Base-by-base conservation (phyloP, 2,797 vertebrate species). In the Tenualosa ilisha region DNA sequence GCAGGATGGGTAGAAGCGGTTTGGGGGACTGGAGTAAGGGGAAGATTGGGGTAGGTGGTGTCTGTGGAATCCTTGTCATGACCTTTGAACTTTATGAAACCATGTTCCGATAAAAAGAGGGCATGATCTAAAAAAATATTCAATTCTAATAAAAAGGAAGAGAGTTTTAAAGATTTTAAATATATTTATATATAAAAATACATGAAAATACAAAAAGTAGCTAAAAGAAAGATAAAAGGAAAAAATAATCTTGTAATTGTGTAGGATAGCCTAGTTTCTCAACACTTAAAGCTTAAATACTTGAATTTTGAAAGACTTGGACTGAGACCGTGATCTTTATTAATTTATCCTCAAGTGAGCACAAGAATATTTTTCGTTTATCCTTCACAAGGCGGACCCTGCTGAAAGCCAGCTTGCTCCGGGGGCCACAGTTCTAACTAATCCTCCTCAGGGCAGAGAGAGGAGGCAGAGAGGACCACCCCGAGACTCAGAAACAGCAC, bases 171-270 rank as follows among this genome's bases (percentile, higher is more conserved):
- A 91, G 87, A 92, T 93, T 92, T 94, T 94, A 95, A 95, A 95
- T 95, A 95, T 92, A 95, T 93, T 91, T 93, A 92, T 94, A 93
- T 94, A 92, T 94, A 94, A 95, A 95, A 94, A 95, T 93, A 94
- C 91, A 96, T 94, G 89, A 95, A 92, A 93, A 93, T 94, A 95
- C 89, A 95, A 95, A 94, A 94, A 87, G 90, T 94, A 91, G 92
- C 93, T 93, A 91, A 94, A 94, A 92, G 91, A 93, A 93, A 88
- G 89, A 87, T 87, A 94, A 90, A 92, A 91, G 91, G 91, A 90
- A 92, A 88, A 83, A 93, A 92, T 88, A 92, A 89, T 89, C 61
- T 81, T 61, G 87, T 88, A 91, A 91, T 87, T 90, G 91, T 94
- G 90, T 91, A 84, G 88, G 88, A 92, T 89, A 92, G 93, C 89